These are phyloP conservation scores for Smittia sp. DNA, from an alignment of 2,888 invertebrate species.

Conservation along the genomic window DNA sequence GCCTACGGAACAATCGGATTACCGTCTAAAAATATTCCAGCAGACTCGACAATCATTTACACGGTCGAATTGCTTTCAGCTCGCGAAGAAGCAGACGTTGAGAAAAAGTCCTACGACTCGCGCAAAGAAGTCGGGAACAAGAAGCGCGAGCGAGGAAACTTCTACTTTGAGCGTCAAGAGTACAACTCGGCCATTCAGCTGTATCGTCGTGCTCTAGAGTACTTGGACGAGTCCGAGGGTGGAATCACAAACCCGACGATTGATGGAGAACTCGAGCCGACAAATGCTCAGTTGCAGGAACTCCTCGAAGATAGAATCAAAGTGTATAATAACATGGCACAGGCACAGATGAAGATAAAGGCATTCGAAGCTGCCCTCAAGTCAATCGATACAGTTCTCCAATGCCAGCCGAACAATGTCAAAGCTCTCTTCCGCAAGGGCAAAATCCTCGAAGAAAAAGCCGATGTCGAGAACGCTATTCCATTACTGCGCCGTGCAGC, in stretches of 20 bases:
- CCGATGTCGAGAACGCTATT: constrained; percentile 69
- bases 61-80: constrained; percentile 69
- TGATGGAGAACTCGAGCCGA: constrained; percentile 54
- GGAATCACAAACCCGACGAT: constrained; percentile 60
- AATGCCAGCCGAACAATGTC: constrained; percentile 81
- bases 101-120: constrained; percentile 63
- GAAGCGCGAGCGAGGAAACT: constrained; percentile 84
- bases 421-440: constrained; percentile 89
- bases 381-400: constrained; percentile 78
- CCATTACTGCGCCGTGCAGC: constrained; percentile 62
- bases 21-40: constrained; percentile 61
- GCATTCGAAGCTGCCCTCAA: constrained; percentile 80
- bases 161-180: constrained; percentile 83
- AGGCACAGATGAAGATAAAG: constrained; percentile 84
- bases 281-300: constrained; percentile 61
- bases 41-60: constrained; percentile 60
- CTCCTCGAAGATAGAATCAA: constrained; percentile 77
- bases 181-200: constrained; percentile 78
- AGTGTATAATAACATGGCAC: constrained; percentile 89
- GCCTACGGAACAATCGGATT: constrained; percentile 77
- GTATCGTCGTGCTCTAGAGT: constrained; percentile 81
- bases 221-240: constrained; percentile 70
- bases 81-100: constrained; percentile 66
- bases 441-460: constrained; percentile 66
- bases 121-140: constrained; percentile 71